Evolutionary conservation across 2,888 invertebrate species (phyloP), one percentile per base, ranked within the genome.

Genomic region (Spilosoma lubricipeda): DNA sequence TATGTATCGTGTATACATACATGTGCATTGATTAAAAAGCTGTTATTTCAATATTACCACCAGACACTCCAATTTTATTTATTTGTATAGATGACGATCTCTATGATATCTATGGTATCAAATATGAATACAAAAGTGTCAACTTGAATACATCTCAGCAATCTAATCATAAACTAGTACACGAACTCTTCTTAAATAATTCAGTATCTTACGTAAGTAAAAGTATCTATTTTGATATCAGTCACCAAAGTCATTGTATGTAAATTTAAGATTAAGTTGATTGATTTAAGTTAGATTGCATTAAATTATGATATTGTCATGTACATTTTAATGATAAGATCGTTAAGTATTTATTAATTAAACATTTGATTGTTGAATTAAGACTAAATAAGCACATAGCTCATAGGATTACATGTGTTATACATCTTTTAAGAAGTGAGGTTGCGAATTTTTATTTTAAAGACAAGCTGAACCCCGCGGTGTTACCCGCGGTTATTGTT

Each of bases 271-370:
- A 66, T 66, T 64, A 64, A 4, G 23, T 30, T 45, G 63, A 64
- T 70, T 45, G 64, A 70, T 64, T 64, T 70, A 70, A 64, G 33
- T 64, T 70, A 64, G 64, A 70, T 64, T 59, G 64, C 64, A 64
- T 42, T 63, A 63, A 63, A 39, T 64, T 63, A 45, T 70, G 70
- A 70, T 70, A 70, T 70, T 30, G 30, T 23, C 64, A 18, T 33
- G 42, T 64, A 33, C 20, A 59, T 70, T 59, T 70, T 64, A 70
- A 64, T 64, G 70, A 70, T 70, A 70, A 64, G 64, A 70, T 70
- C 64, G 33, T 20, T 30, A 0, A 33, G 42, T 64, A 63, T 45
- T 70, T 39, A 70, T n/a, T 27, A 39, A 36, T 52, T 56, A 56
- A 23, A 56, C n/a, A 56, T 11, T 56, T n/a, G 11, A 56, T 56